phyloP scores from a whole-genome alignment of 2,113 vertebrate genomes.

The Tachycineta bicolor region DNA sequence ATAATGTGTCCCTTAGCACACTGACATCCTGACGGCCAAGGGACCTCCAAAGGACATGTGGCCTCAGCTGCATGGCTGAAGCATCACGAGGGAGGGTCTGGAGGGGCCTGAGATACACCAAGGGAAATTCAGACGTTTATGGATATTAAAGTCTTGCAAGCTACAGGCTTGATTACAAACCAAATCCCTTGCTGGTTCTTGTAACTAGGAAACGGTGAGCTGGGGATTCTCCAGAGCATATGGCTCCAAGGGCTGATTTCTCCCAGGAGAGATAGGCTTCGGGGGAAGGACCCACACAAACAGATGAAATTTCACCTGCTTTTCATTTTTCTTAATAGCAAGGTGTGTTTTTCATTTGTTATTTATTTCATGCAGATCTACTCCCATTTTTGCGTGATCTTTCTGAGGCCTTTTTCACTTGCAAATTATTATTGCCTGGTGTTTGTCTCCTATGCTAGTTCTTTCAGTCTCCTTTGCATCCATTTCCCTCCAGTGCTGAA shows the following conservation, averaged over 20 bases:
- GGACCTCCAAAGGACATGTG: not conserved
- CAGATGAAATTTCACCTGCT: not conserved
- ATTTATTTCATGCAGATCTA: not conserved
- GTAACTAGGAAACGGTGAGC: constrained; percentile 9
- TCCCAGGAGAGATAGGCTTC: not conserved
- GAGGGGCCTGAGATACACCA: not conserved
- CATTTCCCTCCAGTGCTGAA: not conserved
- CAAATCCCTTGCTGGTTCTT: not conserved
- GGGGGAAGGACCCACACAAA: not conserved
- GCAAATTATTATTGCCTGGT: not conserved
- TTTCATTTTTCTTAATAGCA: constrained; percentile 15
- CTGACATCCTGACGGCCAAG: not conserved
- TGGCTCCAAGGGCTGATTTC: not conserved
- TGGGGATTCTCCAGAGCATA: not conserved
- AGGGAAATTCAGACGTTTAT: not conserved
- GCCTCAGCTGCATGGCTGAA: not conserved
- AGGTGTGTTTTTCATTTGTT: not conserved
- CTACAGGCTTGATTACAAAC: not conserved
- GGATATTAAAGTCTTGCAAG: not conserved
- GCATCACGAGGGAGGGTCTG: not conserved
- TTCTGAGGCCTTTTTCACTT: not conserved
- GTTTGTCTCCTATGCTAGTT: not conserved
- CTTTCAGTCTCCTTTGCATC: not conserved
- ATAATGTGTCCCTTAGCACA: not conserved
- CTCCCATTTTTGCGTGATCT: not conserved